These are phyloP conservation scores for Axis porcinus DNA, from an alignment of 2,113 vertebrate species.

Conservation along the genomic window DNA sequence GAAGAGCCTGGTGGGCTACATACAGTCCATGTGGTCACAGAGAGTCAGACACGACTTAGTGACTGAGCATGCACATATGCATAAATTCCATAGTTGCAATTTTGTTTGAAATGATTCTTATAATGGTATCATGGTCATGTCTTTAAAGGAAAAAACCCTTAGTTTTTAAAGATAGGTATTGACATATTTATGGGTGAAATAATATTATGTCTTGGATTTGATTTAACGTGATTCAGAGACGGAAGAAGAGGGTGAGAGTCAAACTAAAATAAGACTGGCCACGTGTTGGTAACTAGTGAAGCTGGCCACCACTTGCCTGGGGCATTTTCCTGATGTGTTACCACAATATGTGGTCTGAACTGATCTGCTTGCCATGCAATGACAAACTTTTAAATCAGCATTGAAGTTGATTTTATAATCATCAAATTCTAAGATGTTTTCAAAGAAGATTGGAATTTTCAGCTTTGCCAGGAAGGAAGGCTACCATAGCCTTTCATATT, in stretches of 20 bases:
- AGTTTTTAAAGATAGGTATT: neutral
- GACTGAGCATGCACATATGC: neutral
- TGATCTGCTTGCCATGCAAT: neutral
- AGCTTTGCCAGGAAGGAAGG: neutral
- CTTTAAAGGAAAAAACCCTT: neutral
- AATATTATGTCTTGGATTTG: neutral
- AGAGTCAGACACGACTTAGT: neutral
- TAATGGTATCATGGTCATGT: neutral
- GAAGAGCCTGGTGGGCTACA: neutral
- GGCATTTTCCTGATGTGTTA: neutral
- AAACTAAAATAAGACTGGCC: neutral
- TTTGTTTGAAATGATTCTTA: constrained; percentile 6
- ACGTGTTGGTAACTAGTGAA: neutral
- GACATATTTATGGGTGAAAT: neutral
- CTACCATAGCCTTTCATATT: neutral
- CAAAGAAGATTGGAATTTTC: neutral
- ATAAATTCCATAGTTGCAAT: neutral
- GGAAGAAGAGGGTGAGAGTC: neutral
- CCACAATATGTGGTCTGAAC: neutral
- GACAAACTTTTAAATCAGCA: neutral
- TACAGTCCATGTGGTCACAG: neutral
- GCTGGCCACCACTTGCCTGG: neutral
- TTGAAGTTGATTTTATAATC: neutral
- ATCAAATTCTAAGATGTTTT: neutral
- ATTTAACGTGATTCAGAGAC: neutral